A percentile compares a stretch with the other conserved stretches of the same genome.
These are phyloP conservation scores for Popillia japonica DNA, from an alignment of 1,140 invertebrate genomes.

Conservation along the genomic window DNA sequence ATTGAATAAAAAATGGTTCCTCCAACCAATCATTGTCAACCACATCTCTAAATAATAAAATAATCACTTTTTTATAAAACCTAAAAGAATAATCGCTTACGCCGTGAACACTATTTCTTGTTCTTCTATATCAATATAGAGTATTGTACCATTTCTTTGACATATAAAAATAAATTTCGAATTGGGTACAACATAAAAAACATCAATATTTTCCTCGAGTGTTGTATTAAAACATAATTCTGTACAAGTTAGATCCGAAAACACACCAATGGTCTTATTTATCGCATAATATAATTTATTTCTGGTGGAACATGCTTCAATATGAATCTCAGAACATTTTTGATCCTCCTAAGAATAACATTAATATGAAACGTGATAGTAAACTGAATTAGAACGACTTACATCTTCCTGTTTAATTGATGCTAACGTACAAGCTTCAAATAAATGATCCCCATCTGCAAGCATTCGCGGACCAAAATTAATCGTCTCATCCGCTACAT, in stretches of 20 bases:
- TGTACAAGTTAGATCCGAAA: conserved; percentile 44
- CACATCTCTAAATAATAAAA: neutral
- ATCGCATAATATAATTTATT: conserved; percentile 41
- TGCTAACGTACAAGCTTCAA: conserved; percentile 50
- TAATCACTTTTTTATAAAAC: neutral
- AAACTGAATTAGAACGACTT: neutral
- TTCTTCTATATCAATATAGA: conserved; percentile 36
- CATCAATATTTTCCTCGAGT: conserved; percentile 42
- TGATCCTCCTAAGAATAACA: neutral
- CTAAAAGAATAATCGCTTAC: conserved; percentile 10
- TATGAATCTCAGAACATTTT: neutral
- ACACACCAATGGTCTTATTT: conserved; percentile 42
- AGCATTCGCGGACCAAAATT: conserved; percentile 51
- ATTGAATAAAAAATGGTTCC: neutral
- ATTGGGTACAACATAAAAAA: conserved; percentile 36
- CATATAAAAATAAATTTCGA: conserved; percentile 43
- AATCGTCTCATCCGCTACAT: conserved; percentile 51
- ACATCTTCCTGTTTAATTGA: conserved; percentile 46
- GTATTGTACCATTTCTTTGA: conserved; percentile 42
- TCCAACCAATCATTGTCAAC: conserved; percentile 8
- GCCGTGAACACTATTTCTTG: conserved; percentile 18
- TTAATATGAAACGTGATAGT: neutral
- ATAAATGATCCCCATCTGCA: conserved; percentile 47
- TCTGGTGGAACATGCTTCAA: neutral
- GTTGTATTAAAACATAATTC: conserved; percentile 42